Conservation (phyloP, 2,797 vertebrate species). For the Tenualosa thibaudeaui region DNA sequence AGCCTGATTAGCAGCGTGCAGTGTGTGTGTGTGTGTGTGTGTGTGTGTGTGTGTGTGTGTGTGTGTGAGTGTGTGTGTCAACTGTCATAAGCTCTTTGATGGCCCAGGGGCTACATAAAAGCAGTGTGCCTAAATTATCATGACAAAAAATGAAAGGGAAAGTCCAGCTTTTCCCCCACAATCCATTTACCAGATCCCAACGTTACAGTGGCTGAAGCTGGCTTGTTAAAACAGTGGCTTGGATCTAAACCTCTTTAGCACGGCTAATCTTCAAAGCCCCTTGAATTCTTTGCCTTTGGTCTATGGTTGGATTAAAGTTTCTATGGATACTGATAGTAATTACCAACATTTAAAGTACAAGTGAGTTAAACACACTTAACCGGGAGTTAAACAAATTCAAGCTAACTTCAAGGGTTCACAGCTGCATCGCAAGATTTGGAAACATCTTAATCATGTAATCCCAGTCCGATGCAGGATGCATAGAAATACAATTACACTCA, state of each 20-base stretch:
- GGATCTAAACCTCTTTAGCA: slow-evolving; percentile 63
- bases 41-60: too few species aligned
- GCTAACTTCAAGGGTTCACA: slow-evolving; percentile 43
- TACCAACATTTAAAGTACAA: slow-evolving; percentile 63
- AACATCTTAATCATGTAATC: not conserved
- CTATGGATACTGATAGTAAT: slow-evolving; percentile 70
- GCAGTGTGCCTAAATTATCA: slow-evolving; percentile 9
- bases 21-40: not conserved
- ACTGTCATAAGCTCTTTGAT: slow-evolving; percentile 31
- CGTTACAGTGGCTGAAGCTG: slow-evolving; percentile 45
- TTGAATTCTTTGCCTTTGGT: slow-evolving; percentile 60
- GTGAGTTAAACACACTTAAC: slow-evolving; percentile 46
- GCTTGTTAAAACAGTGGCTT: slow-evolving; percentile 59
- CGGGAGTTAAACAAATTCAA: slow-evolving; percentile 40
- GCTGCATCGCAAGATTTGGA: slow-evolving; percentile 21
- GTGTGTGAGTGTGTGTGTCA: not conserved
- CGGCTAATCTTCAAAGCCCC: slow-evolving; percentile 71
- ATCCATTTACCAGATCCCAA: slow-evolving; percentile 44
- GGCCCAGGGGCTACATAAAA: slow-evolving; percentile 19
- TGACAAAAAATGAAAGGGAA: slow-evolving; percentile 40
- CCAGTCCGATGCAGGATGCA: not conserved
- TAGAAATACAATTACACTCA: not conserved
- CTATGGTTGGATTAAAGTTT: slow-evolving; percentile 65
- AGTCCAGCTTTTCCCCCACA: slow-evolving; percentile 31
- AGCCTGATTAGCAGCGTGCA: slow-evolving; percentile 18